Conservation (phyloP, 2,888 invertebrate species). For the Cephalotes varians region DNA sequence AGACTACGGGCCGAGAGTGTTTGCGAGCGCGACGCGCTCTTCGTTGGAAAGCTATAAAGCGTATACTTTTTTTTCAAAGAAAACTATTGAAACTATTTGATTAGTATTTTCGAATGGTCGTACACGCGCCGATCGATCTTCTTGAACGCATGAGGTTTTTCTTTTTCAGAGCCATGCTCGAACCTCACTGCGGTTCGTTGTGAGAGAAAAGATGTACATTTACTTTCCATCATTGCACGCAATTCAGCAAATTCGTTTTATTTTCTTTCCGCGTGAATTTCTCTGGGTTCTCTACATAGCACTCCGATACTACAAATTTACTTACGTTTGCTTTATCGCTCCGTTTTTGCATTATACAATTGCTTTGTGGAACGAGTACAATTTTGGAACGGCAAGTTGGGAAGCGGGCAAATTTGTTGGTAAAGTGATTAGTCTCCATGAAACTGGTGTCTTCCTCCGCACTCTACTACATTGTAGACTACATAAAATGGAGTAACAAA, state of each 20-base stretch:
- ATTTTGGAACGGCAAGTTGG: constrained; percentile 45
- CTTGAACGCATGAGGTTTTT: not conserved
- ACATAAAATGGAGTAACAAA: constrained; percentile 48
- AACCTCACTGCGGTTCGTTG: not conserved
- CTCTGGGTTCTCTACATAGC: not conserved
- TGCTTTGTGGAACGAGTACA: constrained; percentile 33
- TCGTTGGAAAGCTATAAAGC: constrained; percentile 14
- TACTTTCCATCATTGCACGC: not conserved
- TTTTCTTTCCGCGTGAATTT: not conserved
- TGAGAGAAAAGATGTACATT: not conserved
- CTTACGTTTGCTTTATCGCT: constrained; percentile 23
- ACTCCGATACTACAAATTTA: not conserved
- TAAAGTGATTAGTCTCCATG: constrained; percentile 50
- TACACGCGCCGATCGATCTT: not conserved
- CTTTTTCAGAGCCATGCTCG: not conserved
- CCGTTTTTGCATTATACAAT: constrained; percentile 31
- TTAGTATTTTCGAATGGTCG: constrained; percentile 6
- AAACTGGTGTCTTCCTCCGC: constrained; percentile 46
- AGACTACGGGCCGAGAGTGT: constrained; percentile 6
- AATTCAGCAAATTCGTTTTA: not conserved
- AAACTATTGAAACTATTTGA: no score
- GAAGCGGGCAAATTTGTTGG: constrained; percentile 50
- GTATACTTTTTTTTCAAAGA: constrained; percentile 10
- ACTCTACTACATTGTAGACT: constrained; percentile 41
- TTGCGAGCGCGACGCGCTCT: constrained; percentile 21